These are phyloP conservation scores for Morpho achilles DNA, from an alignment of 2,888 invertebrate species.

Conservation along the genomic window DNA sequence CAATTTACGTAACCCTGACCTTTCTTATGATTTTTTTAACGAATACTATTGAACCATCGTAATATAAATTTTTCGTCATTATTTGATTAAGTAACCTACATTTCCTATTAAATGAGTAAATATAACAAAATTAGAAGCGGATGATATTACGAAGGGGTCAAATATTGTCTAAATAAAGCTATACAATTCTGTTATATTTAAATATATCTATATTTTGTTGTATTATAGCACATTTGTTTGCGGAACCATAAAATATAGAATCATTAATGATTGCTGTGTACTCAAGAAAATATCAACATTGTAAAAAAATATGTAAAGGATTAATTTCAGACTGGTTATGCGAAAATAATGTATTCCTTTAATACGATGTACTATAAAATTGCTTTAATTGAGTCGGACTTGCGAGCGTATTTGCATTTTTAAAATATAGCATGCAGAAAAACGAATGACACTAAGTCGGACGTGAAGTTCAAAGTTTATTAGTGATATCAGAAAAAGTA, in stretches of 20 bases:
- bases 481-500: neutral
- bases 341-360: neutral
- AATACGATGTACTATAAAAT: slow-evolving; percentile 1
- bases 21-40: too few species aligned
- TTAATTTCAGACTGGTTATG: slow-evolving; percentile 14
- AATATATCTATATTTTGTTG: neutral
- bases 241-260: slow-evolving; percentile 33
- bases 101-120: too few species aligned
- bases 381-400: slow-evolving; percentile 5
- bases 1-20: too few species aligned
- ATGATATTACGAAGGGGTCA: too few species aligned
- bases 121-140: too few species aligned
- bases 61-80: too few species aligned
- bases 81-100: too few species aligned
- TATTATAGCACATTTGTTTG: neutral
- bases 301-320: slow-evolving; percentile 20
- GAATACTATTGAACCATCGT: too few species aligned
- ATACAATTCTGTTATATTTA: too few species aligned
- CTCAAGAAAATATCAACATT: slow-evolving; percentile 29
- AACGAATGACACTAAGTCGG: slow-evolving; percentile 1
- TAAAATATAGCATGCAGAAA: slow-evolving; percentile 6
- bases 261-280: slow-evolving; percentile 31
- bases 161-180: too few species aligned
- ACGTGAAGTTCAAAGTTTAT: slow-evolving; percentile 15
- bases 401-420: slow-evolving; percentile 4